Base-by-base conservation (phyloP, 2,797 vertebrate genomes). In the Numenius phaeopus region DNA sequence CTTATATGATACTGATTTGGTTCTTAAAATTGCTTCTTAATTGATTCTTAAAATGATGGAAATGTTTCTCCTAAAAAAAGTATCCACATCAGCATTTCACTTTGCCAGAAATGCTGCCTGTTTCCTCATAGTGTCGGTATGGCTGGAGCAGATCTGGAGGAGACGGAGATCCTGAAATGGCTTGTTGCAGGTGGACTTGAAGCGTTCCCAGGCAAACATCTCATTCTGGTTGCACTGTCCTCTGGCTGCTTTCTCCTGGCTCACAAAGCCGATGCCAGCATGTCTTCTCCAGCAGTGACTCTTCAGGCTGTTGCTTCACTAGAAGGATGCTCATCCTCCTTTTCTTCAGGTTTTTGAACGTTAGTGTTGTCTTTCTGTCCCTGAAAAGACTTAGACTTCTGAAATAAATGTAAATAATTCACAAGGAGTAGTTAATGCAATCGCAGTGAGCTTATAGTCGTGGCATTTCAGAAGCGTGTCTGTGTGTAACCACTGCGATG, bases 191-290 rank as follows among this genome's bases (percentile, higher is more conserved):
- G 29, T 42, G 58, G 32, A 7, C 30, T 29, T 30, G 32, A 16
- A 49, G 44, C 0, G 0, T 85, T 83, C 55, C 14, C 24, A 6
- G 66, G 30, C 30, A 55, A 40, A 22, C 26, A 30, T 37, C 23
- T 72, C 8, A 2, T 22, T 57, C 59, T 59, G 57, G 57, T 14
- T 55, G 24, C 27, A 4, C 40, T 10, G 1, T 64, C 21, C 70
- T 52, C 42, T 57, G 47, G 5, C 69, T 61, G 42, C n/a, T 76
- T 40, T 30, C 23, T 55, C 22, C 29, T 61, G 54, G 29, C 23
- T 62, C 1, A 0, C 40, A 40, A 7, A 3, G 27, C 27, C 24
- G 7, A 1, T 42, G 14, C 57, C 52, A 73, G 7, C 0, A 0
- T 22, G 27, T 54, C 54, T 69, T 59, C n/a, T 18, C 10, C n/a